phyloP scores from a whole-genome alignment of 2,113 vertebrate species.

The Pygoscelis adeliae region DNA sequence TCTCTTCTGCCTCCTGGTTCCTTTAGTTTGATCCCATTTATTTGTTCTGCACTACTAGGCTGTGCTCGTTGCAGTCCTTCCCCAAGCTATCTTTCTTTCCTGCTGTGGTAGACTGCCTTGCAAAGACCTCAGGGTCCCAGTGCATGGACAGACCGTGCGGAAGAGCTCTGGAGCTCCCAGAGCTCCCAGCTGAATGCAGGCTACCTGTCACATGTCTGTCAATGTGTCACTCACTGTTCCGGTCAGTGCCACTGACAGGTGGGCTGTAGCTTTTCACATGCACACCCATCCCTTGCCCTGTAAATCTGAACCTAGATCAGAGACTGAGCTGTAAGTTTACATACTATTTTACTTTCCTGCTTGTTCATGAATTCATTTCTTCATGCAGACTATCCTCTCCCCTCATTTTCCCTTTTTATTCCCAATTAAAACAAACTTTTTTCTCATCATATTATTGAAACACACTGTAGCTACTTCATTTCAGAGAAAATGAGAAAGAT shows the following conservation, averaged over 20 bases:
- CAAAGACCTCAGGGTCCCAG: background rate
- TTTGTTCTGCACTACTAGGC: background rate
- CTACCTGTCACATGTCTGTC: background rate
- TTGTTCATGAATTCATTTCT: background rate
- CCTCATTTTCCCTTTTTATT: background rate
- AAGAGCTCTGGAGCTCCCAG: background rate
- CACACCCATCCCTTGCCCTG: background rate
- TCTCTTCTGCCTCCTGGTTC: background rate
- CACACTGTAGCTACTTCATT: background rate
- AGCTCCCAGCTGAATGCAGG: background rate
- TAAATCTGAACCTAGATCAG: background rate
- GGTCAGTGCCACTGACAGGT: background rate
- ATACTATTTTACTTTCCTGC: background rate
- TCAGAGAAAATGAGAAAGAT: background rate
- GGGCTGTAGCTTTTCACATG: background rate
- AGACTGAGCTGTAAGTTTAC: background rate
- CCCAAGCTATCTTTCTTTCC: background rate
- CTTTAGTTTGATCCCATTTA: background rate
- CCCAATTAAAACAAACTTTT: background rate
- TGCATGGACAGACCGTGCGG: fast-evolving
- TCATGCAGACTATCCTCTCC: background rate
- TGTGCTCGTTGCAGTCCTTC: background rate
- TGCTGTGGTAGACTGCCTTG: background rate
- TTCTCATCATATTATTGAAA: background rate
- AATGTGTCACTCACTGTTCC: background rate